Percentiles rank a stretch among this genome's conserved stretches.
These are phyloP conservation scores for Thymallus thymallus DNA, from an alignment of 2,113 vertebrate species.

Conservation along the genomic window DNA sequence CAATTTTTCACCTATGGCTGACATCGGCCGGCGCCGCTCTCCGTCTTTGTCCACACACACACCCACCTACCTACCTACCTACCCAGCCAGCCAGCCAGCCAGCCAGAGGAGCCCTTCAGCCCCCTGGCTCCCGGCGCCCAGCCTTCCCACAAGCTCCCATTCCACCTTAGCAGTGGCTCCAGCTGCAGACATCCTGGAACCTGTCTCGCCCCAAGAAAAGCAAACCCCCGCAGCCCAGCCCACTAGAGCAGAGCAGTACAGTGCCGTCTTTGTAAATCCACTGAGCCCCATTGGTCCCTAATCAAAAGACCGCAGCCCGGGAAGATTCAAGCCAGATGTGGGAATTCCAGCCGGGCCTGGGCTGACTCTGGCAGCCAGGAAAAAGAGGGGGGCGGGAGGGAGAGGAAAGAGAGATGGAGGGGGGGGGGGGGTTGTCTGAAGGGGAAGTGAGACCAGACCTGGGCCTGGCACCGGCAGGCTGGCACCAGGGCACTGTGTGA, in stretches of 20 bases:
- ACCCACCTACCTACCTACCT: neutral
- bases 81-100: slow-evolving; percentile 7
- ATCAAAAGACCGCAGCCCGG: slow-evolving; percentile 43
- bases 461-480: too few relatives aligned
- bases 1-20: slow-evolving; percentile 26
- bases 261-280: slow-evolving; percentile 52
- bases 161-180: neutral
- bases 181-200: slow-evolving; percentile 13
- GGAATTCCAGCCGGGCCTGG: slow-evolving; percentile 45
- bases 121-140: neutral
- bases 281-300: slow-evolving; percentile 51
- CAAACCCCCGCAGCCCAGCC: too few relatives aligned
- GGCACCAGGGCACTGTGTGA: too few relatives aligned
- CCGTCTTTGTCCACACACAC: neutral
- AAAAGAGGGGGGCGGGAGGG: neutral
- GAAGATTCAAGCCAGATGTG: slow-evolving; percentile 59
- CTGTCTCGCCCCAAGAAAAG: neutral
- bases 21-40: slow-evolving; percentile 15
- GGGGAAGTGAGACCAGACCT: too few relatives aligned
- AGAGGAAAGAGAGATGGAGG: too few relatives aligned
- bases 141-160: neutral
- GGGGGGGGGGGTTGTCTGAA: neutral
- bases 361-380: slow-evolving; percentile 28
- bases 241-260: slow-evolving; percentile 30
- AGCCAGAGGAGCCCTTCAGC: slow-evolving; percentile 4